A percentile compares a stretch with the other conserved stretches of the same genome.
Evolutionary conservation across 2,113 vertebrate genomes (phyloP).

Genomic region (Lota lota): DNA sequence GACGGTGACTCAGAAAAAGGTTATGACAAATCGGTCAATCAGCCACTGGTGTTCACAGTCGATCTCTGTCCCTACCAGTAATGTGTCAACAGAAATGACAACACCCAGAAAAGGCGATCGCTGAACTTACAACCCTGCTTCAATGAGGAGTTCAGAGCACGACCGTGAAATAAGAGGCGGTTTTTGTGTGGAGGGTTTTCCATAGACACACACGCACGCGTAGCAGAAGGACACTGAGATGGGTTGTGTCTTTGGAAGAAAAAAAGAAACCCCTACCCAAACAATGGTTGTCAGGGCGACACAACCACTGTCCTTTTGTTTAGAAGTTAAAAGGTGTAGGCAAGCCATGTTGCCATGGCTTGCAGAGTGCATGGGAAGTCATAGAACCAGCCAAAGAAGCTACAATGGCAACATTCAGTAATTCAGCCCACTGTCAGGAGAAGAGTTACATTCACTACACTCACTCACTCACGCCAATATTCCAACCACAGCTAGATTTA

Average conservation of each 20-base stretch:
- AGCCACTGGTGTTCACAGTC: too few species aligned
- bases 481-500: too few species aligned
- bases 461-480: neutral
- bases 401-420: slow-evolving; percentile 20
- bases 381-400: slow-evolving; percentile 4
- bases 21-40: too few species aligned
- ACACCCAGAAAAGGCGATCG: too few species aligned
- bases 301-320: slow-evolving; percentile 23
- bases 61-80: too few species aligned
- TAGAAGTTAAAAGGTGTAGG: slow-evolving; percentile 25
- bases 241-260: slow-evolving; percentile 13
- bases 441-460: neutral
- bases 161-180: neutral
- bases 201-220: neutral
- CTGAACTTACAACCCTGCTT: too few species aligned
- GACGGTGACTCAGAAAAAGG: too few species aligned
- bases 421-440: neutral
- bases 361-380: slow-evolving; percentile 5
- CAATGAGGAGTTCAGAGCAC: too few species aligned
- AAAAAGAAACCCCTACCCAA: slow-evolving; percentile 14
- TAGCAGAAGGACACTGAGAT: slow-evolving; percentile 31
- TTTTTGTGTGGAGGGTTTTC: slow-evolving; percentile 1
- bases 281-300: slow-evolving; percentile 46
- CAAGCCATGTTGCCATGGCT: slow-evolving; percentile 17
- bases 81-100: too few species aligned